Evolutionary conservation across 2,113 vertebrate species (phyloP).

Genomic region (Anhinga anhinga): DNA sequence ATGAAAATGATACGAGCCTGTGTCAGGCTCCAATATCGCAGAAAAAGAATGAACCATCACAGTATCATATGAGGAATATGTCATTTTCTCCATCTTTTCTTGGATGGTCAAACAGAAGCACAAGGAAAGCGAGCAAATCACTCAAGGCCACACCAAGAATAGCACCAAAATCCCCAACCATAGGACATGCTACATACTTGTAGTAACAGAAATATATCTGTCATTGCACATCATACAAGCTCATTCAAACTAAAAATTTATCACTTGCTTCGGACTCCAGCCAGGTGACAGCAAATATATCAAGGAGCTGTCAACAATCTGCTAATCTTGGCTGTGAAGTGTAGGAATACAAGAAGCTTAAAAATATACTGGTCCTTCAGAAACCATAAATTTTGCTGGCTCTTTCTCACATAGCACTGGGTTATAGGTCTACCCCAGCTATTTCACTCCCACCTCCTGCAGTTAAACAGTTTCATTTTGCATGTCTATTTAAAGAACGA

Average conservation of each 20-base stretch:
- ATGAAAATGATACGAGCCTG: fast-evolving
- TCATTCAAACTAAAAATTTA: conserved; percentile 54
- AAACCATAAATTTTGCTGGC: conserved; percentile 44
- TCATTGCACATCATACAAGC: conserved; percentile 19
- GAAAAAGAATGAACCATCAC: not conserved
- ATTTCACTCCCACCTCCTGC: not conserved
- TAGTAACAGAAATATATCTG: conserved; percentile 48
- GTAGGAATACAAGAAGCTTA: conserved; percentile 43
- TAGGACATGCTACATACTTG: not conserved
- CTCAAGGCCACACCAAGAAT: not conserved
- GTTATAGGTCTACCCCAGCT: not conserved
- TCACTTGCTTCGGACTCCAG: conserved; percentile 53
- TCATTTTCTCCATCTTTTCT: not conserved
- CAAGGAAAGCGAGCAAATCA: not conserved
- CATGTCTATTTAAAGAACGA: not conserved
- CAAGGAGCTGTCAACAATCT: conserved; percentile 35
- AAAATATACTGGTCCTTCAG: conserved; percentile 43
- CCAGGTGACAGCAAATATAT: conserved; percentile 57
- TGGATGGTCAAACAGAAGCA: not conserved
- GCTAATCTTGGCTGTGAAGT: conserved; percentile 43
- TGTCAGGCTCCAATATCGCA: not conserved
- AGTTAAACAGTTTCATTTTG: not conserved
- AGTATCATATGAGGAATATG: not conserved
- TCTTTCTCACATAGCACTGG: not conserved
- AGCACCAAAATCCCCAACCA: conserved; percentile 4